Conservation (phyloP, 2,113 vertebrate genomes). For the Microcebus griseorufus region DNA sequence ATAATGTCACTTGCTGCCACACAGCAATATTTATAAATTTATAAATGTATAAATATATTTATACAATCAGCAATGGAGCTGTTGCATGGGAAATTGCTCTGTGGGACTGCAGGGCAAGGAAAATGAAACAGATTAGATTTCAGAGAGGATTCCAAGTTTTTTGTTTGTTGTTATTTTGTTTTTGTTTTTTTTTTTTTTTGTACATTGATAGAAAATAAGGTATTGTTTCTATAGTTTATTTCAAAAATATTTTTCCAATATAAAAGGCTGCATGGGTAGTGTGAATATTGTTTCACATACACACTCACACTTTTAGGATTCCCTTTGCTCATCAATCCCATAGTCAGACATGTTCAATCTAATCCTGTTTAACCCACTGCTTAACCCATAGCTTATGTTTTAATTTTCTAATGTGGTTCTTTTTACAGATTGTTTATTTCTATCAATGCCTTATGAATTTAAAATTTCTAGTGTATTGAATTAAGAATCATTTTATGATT, state of each 20-base stretch:
- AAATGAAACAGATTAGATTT: background rate
- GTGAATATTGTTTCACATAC: background rate
- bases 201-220: background rate
- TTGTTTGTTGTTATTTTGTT: background rate
- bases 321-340: background rate
- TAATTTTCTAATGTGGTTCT: background rate
- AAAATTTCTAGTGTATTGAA: constrained; percentile 9
- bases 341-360: background rate
- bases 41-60: no score
- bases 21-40: no score
- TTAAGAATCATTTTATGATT: background rate
- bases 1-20: background rate
- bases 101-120: background rate
- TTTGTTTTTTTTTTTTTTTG: background rate
- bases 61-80: background rate
- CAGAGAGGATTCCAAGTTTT: background rate
- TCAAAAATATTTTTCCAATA: background rate
- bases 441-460: background rate
- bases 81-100: background rate
- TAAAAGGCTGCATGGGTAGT: background rate
- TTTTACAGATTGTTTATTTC: background rate
- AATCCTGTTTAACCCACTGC: background rate
- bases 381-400: background rate
- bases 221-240: background rate
- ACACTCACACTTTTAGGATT: background rate